These are phyloP conservation scores for Phlogophora meticulosa DNA, from an alignment of 2,888 invertebrate species.

Conservation along the genomic window DNA sequence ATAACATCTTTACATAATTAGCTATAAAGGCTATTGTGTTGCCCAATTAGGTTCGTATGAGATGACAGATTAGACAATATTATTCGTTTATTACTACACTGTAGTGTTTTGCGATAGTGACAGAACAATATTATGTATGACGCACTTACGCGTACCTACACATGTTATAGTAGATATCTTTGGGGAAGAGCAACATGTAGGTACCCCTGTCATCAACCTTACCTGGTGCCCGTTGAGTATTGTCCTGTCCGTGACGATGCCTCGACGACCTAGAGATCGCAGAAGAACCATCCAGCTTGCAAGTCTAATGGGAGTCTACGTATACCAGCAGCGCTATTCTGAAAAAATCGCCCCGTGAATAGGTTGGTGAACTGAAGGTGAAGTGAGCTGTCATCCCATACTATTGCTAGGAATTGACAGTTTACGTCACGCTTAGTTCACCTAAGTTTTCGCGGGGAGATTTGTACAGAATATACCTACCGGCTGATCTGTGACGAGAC, in stretches of 20 bases:
- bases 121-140: too few relatives aligned
- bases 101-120: too few relatives aligned
- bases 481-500: background rate
- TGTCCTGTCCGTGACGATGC: background rate
- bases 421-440: too few relatives aligned
- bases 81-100: background rate
- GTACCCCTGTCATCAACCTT: background rate
- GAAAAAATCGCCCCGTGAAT: too few relatives aligned
- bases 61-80: background rate
- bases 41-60: constrained; percentile 5
- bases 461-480: too few relatives aligned
- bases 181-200: background rate
- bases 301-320: background rate
- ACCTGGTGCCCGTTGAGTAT: background rate
- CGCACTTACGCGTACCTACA: too few relatives aligned
- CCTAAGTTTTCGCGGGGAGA: too few relatives aligned
- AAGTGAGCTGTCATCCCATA: too few relatives aligned
- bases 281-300: background rate
- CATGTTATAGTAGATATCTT: too few relatives aligned
- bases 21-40: constrained; percentile 17
- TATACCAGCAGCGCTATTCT: too few relatives aligned
- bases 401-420: too few relatives aligned
- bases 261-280: background rate
- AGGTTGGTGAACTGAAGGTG: too few relatives aligned
- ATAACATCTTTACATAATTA: constrained; percentile 6